phyloP scores from a whole-genome alignment of 2,113 vertebrate genomes.

The Gasterosteus aculeatus region DNA sequence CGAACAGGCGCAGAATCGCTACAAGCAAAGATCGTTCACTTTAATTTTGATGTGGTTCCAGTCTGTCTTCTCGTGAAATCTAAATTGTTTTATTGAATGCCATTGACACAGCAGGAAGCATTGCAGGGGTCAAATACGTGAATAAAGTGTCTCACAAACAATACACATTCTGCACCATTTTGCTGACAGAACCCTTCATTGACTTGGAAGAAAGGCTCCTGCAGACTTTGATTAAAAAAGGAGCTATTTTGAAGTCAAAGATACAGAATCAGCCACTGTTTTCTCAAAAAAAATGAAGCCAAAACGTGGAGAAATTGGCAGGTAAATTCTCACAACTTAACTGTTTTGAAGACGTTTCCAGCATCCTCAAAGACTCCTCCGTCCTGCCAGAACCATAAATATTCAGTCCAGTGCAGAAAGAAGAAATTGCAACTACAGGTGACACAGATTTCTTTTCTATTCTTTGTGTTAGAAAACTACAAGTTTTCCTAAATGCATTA shows the following conservation, averaged over 20 bases:
- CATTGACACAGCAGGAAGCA: neutral
- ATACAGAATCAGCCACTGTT: conserved; percentile 9
- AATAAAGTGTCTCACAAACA: neutral
- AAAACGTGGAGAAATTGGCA: conserved; percentile 42
- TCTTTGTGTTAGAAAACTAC: neutral
- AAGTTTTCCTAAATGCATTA: neutral
- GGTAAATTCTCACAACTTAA: conserved; percentile 33
- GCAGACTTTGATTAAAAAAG: neutral
- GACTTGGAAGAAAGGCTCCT: neutral
- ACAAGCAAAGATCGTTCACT: neutral
- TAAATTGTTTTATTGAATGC: neutral
- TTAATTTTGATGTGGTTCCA: neutral
- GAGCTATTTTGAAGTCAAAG: conserved; percentile 13
- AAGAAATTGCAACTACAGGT: conserved; percentile 9
- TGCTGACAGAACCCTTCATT: neutral
- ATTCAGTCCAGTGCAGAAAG: conserved; percentile 24
- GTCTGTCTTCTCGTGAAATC: neutral
- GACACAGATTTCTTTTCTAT: conserved; percentile 5
- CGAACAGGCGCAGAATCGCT: neutral
- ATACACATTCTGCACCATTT: neutral
- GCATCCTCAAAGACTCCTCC: conserved; percentile 31
- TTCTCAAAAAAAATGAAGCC: conserved; percentile 19
- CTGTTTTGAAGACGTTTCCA: conserved; percentile 34
- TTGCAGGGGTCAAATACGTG: neutral
- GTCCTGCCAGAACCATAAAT: conserved; percentile 41